phyloP scores from a whole-genome alignment of 92 coral and sea anemone species.

The Blastomussa wellsi region DNA sequence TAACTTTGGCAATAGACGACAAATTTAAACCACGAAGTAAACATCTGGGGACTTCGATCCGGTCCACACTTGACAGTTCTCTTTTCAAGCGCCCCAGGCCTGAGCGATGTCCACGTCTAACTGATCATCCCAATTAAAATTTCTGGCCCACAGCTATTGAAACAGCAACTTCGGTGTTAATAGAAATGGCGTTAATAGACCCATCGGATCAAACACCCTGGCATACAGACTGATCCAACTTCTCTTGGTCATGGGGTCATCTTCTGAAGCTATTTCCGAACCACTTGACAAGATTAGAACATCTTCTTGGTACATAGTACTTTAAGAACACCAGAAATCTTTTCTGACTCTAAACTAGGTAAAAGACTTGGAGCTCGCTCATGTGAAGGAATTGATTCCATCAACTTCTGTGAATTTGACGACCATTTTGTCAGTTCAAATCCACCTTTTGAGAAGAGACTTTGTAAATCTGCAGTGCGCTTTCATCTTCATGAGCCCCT shows the following conservation, averaged over 20 bases:
- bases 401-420: constrained; percentile 16
- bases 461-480: constrained; percentile 24
- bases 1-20: background rate
- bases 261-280: background rate
- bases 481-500: constrained; percentile 15
- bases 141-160: constrained; percentile 36
- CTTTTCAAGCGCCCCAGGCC: constrained; percentile 22
- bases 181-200: constrained; percentile 27
- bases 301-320: background rate
- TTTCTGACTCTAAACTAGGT: background rate
- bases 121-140: constrained; percentile 37
- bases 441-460: constrained; percentile 25
- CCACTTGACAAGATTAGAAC: constrained; percentile 3
- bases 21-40: background rate
- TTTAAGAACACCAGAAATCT: background rate
- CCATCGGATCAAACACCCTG: constrained; percentile 32
- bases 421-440: constrained; percentile 30
- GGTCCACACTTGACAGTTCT: constrained; percentile 11
- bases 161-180: constrained; percentile 35
- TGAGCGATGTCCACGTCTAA: constrained; percentile 8
- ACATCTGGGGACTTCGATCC: constrained; percentile 11
- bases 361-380: background rate
- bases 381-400: background rate
- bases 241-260: constrained; percentile 29
- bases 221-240: constrained; percentile 33